A percentile compares a stretch with the other conserved stretches of the same genome.
phyloP scores from a whole-genome alignment of 2,888 invertebrate species.

The Graphium colonna region DNA sequence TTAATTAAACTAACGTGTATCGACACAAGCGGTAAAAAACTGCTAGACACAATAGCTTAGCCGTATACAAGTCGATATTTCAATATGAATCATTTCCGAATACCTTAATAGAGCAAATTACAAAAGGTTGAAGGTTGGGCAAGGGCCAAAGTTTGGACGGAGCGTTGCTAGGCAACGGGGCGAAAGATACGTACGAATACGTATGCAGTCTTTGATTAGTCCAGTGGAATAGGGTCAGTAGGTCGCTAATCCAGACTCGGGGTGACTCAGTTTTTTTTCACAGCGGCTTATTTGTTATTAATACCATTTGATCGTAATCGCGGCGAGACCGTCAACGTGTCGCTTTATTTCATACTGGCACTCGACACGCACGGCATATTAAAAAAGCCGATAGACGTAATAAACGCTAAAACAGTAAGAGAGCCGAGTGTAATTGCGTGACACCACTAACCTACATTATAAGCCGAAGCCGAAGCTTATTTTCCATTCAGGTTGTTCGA shows the following conservation, averaged over 20 bases:
- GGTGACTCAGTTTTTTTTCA: conserved; percentile 12
- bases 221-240: conserved; percentile 11
- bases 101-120: not conserved
- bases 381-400: conserved; percentile 22
- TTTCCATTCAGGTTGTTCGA: conserved; percentile 58
- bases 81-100: conserved; percentile 1
- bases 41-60: not conserved
- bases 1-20: conserved; percentile 10
- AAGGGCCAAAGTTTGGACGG: conserved; percentile 16
- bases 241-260: conserved; percentile 18
- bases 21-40: not conserved
- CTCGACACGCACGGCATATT: conserved; percentile 27
- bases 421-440: conserved; percentile 56
- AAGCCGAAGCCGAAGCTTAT: conserved; percentile 57
- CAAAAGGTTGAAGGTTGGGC: conserved; percentile 17
- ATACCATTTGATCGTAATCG: conserved; percentile 20
- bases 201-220: conserved; percentile 3
- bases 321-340: conserved; percentile 8
- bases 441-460: conserved; percentile 68
- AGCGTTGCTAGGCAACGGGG: conserved; percentile 26
- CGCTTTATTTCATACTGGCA: conserved; percentile 27
- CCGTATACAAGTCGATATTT: not conserved
- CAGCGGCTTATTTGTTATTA: conserved; percentile 14
- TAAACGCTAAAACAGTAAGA: not conserved
- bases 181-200: conserved; percentile 12